Conservation (phyloP, 2,797 vertebrate species). For the Brachyrhaphis roseni region DNA sequence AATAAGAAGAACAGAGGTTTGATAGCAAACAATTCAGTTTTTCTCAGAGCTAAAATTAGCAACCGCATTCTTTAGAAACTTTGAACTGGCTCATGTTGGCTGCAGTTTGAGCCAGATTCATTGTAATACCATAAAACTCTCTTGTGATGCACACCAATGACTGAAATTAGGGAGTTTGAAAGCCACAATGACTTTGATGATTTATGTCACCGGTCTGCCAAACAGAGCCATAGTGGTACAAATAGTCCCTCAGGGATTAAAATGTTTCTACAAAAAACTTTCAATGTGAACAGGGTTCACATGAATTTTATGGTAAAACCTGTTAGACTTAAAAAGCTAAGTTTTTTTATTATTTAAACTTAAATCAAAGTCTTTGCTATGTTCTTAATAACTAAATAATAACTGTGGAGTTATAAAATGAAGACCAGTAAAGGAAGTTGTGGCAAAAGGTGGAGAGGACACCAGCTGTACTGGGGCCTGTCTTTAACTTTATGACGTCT, state of each 20-base stretch:
- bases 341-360: neutral
- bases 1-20: slow-evolving; percentile 23
- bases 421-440: neutral
- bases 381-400: neutral
- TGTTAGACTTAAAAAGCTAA: too few relatives aligned
- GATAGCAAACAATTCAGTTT: slow-evolving; percentile 29
- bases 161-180: slow-evolving; percentile 11
- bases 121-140: slow-evolving; percentile 6
- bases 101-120: slow-evolving; percentile 33
- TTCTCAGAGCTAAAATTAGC: slow-evolving; percentile 34
- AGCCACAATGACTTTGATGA: slow-evolving; percentile 30
- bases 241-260: slow-evolving; percentile 14
- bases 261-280: neutral
- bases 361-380: neutral
- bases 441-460: neutral
- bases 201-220: slow-evolving; percentile 23
- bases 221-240: slow-evolving; percentile 25
- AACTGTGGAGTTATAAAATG: neutral
- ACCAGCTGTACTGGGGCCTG: neutral
- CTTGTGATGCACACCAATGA: slow-evolving; percentile 23
- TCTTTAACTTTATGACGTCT: neutral
- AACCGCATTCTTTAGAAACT: slow-evolving; percentile 37
- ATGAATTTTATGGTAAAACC: neutral
- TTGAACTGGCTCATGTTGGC: slow-evolving; percentile 32
- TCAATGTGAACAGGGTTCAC: neutral